These are phyloP conservation scores for Dasyurus viverrinus DNA, from an alignment of 2,113 vertebrate genomes.

Conservation along the genomic window DNA sequence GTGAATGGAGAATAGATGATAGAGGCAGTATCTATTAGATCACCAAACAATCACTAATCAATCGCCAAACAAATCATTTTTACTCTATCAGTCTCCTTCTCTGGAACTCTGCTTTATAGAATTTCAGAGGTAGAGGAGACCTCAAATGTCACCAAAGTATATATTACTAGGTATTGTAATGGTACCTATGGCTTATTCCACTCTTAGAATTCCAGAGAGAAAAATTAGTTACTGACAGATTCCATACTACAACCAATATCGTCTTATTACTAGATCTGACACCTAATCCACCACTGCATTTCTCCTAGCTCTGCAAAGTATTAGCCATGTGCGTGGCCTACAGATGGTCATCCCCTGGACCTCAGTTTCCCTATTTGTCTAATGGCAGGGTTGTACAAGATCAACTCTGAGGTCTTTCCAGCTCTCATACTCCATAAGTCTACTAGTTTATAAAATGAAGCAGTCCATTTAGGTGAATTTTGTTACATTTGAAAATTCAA, in stretches of 20 bases:
- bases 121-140: background rate
- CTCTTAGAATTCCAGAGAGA: background rate
- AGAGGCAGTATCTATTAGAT: no score
- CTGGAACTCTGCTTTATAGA: background rate
- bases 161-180: background rate
- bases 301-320: background rate
- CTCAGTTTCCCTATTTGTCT: background rate
- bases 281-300: background rate
- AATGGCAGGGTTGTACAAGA: background rate
- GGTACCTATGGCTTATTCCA: background rate
- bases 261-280: background rate
- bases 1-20: no score
- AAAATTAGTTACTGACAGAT: background rate
- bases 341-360: background rate
- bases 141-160: background rate
- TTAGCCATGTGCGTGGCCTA: background rate
- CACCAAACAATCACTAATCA: no score
- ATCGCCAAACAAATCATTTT: background rate
- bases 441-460: background rate
- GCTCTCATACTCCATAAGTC: background rate
- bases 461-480: background rate
- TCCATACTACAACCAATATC: background rate
- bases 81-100: background rate
- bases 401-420: background rate
- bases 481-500: background rate